Conservation (phyloP, 1,140 invertebrate species). For the Diachasma alloeum region DNA sequence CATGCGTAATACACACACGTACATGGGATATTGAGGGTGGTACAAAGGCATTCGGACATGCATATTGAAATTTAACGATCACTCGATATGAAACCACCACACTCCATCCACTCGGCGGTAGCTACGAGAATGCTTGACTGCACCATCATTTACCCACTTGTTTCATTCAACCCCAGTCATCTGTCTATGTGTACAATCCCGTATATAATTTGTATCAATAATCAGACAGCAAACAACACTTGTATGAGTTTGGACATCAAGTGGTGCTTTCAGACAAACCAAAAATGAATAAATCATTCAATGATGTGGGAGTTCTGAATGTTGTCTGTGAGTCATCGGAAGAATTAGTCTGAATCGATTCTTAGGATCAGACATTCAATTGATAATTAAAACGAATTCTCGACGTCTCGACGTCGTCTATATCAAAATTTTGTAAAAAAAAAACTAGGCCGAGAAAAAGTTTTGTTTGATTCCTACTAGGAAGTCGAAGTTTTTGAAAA, state of each 20-base stretch:
- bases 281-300: neutral
- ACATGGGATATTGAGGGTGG: neutral
- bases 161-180: slow-evolving; percentile 1
- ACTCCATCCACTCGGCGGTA: neutral
- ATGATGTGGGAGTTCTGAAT: neutral
- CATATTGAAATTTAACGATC: slow-evolving; percentile 16
- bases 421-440: no score
- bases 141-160: slow-evolving; percentile 5
- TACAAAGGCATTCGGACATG: neutral
- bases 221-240: neutral
- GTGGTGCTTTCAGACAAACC: no score
- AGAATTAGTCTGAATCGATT: no score
- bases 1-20: neutral
- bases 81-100: slow-evolving; percentile 9
- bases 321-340: no score
- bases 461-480: no score
- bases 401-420: no score
- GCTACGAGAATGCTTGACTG: neutral
- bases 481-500: no score
- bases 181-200: neutral
- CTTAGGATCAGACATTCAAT: no score
- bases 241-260: neutral
- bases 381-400: no score
- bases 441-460: no score
- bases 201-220: neutral